These are phyloP conservation scores for Capromys pilorides DNA, from an alignment of 2,797 vertebrate genomes.

Conservation along the genomic window DNA sequence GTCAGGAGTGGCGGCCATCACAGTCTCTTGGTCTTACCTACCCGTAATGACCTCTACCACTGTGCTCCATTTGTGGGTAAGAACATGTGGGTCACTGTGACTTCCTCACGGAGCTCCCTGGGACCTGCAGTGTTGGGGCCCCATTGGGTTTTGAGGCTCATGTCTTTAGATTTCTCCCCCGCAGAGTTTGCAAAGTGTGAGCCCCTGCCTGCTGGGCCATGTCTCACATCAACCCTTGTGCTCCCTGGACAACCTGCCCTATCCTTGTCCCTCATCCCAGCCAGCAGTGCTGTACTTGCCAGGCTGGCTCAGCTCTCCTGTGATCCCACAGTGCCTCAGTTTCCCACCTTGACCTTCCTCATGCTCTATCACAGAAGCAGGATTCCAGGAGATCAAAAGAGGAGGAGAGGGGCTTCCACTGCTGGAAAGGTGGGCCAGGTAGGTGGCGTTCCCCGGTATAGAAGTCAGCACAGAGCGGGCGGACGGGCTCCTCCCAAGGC, in stretches of 20 bases:
- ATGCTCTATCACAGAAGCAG: neutral
- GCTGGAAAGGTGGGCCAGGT: neutral
- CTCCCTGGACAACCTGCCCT: neutral
- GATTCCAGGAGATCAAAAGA: neutral
- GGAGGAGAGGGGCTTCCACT: neutral
- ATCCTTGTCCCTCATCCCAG: fast-evolving
- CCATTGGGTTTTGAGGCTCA: neutral
- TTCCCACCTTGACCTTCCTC: neutral
- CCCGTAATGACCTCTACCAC: neutral
- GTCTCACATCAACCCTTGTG: neutral
- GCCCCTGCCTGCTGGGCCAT: neutral
- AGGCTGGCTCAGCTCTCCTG: neutral
- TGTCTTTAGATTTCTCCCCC: neutral
- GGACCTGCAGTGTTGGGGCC: no score
- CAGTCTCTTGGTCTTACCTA: neutral
- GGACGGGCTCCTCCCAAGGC: neutral
- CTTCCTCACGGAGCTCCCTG: no score
- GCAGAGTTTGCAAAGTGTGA: neutral
- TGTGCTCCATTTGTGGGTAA: neutral
- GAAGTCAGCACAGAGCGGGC: neutral
- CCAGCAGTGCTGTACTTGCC: fast-evolving
- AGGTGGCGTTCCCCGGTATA: neutral
- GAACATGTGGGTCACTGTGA: fast-evolving
- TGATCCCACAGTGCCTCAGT: neutral
- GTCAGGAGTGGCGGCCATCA: neutral